Percentiles rank a stretch among this genome's conserved stretches.
Conservation (phyloP, 2,113 vertebrate genomes). For the Blennius ocellaris region DNA sequence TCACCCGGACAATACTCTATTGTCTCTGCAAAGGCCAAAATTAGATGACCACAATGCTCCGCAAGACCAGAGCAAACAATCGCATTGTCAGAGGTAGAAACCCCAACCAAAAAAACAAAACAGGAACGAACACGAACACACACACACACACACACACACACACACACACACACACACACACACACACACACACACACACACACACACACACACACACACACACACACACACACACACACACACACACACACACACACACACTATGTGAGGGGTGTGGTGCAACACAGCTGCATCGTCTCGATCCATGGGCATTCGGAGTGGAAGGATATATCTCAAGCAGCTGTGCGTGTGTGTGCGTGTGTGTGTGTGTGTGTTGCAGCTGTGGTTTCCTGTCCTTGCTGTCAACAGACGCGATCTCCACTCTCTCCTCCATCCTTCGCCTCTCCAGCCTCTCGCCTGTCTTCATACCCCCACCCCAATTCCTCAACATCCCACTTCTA, state of each 20-base stretch:
- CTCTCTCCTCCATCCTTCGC: constrained; percentile 50
- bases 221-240: constrained; percentile 38
- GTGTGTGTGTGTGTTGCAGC: constrained; percentile 64
- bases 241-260: constrained; percentile 33
- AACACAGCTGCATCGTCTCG: constrained; percentile 69
- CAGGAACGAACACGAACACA: constrained; percentile 68
- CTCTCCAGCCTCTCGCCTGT: constrained; percentile 14
- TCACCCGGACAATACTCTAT: constrained; percentile 76
- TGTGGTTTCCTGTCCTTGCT: constrained; percentile 81
- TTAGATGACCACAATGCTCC: constrained; percentile 75
- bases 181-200: constrained; percentile 49
- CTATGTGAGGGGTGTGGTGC: constrained; percentile 45
- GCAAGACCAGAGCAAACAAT: constrained; percentile 73
- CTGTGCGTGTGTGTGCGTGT: constrained; percentile 4
- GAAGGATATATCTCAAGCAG: constrained; percentile 77
- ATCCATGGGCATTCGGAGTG: constrained; percentile 73
- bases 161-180: no score
- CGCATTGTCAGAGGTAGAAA: constrained; percentile 55
- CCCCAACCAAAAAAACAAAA: constrained; percentile 68
- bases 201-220: constrained; percentile 53
- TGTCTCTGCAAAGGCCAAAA: constrained; percentile 70
- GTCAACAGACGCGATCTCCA: constrained; percentile 72
- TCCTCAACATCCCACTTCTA: constrained; percentile 27
- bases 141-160: constrained; percentile 29
- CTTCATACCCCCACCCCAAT: constrained; percentile 14